These are phyloP conservation scores for Camelus bactrianus DNA, from an alignment of 2,113 vertebrate genomes.

Conservation along the genomic window DNA sequence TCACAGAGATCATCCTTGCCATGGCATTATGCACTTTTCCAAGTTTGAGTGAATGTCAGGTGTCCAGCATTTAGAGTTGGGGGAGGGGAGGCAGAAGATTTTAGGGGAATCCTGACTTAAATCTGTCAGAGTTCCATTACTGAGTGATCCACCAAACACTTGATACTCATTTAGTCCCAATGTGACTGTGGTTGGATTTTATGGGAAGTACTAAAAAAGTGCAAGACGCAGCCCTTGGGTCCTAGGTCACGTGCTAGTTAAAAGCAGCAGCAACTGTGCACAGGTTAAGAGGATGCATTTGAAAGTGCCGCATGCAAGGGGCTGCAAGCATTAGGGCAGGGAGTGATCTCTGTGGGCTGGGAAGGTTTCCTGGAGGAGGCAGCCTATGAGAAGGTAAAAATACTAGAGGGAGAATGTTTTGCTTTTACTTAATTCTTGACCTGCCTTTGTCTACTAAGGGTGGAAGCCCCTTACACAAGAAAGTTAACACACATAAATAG, in stretches of 20 bases:
- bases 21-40: neutral
- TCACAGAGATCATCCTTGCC: neutral
- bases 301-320: neutral
- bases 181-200: neutral
- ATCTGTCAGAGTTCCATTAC: neutral
- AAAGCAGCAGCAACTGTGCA: neutral
- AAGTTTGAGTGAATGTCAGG: neutral
- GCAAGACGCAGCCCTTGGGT: neutral
- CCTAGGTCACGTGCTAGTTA: neutral
- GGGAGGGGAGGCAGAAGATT: neutral
- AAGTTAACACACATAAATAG: neutral
- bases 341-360: neutral
- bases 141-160: neutral
- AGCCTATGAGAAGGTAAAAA: neutral
- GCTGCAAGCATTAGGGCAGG: neutral
- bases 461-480: neutral
- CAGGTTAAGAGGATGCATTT: neutral
- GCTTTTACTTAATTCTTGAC: neutral
- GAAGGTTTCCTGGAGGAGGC: constrained; percentile 15
- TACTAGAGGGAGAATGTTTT: neutral
- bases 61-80: neutral
- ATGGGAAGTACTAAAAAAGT: neutral
- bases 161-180: neutral
- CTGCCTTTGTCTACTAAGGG: neutral
- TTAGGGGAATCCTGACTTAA: neutral